Conservation (phyloP, 2,797 vertebrate species). For the Rhinatrema bivittatum region DNA sequence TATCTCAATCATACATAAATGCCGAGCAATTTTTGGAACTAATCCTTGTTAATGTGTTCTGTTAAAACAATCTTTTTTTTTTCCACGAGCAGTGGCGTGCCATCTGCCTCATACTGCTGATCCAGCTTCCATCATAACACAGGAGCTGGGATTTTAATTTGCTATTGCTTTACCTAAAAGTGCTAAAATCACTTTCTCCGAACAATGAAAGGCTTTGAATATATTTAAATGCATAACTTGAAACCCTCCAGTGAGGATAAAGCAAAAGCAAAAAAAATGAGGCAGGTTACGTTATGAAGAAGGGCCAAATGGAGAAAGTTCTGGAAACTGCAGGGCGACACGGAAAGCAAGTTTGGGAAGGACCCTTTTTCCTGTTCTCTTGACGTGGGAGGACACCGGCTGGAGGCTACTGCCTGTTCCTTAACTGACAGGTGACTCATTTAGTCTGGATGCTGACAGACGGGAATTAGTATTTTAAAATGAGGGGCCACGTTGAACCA, state of each 20-base stretch:
- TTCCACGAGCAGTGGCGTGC: not conserved
- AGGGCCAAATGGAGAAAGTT: no score
- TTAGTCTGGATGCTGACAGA: no score
- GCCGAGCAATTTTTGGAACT: not conserved
- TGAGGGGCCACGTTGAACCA: no score
- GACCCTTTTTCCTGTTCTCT: no score
- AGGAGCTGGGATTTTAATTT: slow-evolving; percentile 46
- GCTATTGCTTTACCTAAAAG: slow-evolving; percentile 49
- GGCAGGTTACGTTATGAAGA: slow-evolving; percentile 49
- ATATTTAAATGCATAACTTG: slow-evolving; percentile 53
- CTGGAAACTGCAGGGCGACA: no score
- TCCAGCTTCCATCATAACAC: slow-evolving; percentile 44
- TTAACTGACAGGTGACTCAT: no score
- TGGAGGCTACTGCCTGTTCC: no score
- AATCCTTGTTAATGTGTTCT: slow-evolving; percentile 2
- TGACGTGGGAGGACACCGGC: no score
- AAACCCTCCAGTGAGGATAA: slow-evolving; percentile 43
- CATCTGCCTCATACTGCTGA: slow-evolving; percentile 23
- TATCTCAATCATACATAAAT: no score
- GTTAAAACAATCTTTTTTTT: slow-evolving; percentile 1
- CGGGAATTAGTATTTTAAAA: no score
- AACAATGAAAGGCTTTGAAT: slow-evolving; percentile 58
- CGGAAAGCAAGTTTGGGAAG: no score
- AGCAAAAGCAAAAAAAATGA: no score
- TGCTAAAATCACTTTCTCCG: slow-evolving; percentile 50